phyloP scores from a whole-genome alignment of 2,797 vertebrate genomes.

The Crenuchus spilurus region DNA sequence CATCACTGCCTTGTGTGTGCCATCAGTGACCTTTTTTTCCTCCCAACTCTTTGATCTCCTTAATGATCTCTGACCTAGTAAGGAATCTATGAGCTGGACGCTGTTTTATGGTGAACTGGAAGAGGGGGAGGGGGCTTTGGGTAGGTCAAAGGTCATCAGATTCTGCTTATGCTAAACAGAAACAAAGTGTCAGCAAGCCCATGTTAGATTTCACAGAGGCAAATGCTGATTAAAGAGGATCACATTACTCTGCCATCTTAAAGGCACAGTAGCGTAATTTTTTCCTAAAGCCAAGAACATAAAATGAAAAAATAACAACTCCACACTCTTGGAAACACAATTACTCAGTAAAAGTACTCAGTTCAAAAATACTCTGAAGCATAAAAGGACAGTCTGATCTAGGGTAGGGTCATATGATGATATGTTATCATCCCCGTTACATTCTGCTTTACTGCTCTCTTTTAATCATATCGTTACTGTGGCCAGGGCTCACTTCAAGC shows the following conservation, averaged over 20 bases:
- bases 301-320: too few relatives aligned
- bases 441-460: conserved; percentile 1
- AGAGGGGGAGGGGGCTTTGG: conserved; percentile 52
- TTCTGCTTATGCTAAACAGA: conserved; percentile 66
- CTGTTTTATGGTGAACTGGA: conserved; percentile 54
- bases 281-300: neutral
- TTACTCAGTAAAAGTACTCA: neutral
- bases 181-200: conserved; percentile 68
- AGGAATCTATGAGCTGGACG: conserved; percentile 57
- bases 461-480: conserved; percentile 36
- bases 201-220: conserved; percentile 72
- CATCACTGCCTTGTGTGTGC: conserved; percentile 24
- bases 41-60: conserved; percentile 57
- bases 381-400: neutral
- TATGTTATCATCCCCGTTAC: neutral
- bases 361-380: neutral
- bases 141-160: conserved; percentile 71
- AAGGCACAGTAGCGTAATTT: conserved; percentile 51
- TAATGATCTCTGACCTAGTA: conserved; percentile 67
- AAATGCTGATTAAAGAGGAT: conserved; percentile 67
- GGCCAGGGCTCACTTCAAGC: conserved; percentile 20
- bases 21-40: conserved; percentile 60
- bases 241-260: conserved; percentile 65
- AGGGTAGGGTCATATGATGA: neutral
- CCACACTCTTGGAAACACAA: too few relatives aligned